Percentiles rank a stretch among this genome's conserved stretches.
phyloP scores from a whole-genome alignment of 2,888 invertebrate species.

The Cyclophora punctaria region DNA sequence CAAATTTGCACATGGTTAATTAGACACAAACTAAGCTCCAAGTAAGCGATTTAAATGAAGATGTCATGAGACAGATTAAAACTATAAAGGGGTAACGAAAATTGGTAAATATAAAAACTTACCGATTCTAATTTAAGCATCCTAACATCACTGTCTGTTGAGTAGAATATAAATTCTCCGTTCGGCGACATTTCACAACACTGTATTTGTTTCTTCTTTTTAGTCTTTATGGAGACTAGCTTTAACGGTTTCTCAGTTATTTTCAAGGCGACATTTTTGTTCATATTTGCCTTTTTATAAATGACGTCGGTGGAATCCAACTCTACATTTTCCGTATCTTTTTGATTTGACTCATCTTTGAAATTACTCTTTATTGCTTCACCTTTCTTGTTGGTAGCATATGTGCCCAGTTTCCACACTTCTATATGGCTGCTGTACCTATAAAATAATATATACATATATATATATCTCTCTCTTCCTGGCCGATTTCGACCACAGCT shows the following conservation, averaged over 20 bases:
- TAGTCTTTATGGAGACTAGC: slow-evolving; percentile 79
- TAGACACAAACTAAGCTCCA: too few relatives aligned
- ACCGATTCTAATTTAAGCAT: slow-evolving; percentile 79
- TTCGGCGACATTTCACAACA: slow-evolving; percentile 82
- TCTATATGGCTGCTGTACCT: slow-evolving; percentile 73
- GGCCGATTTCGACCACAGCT: too few relatives aligned
- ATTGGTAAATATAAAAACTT: slow-evolving; percentile 23
- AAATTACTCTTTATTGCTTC: slow-evolving; percentile 35
- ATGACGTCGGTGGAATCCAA: slow-evolving; percentile 39
- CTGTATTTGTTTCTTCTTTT: slow-evolving; percentile 78
- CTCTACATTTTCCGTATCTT: slow-evolving; percentile 32
- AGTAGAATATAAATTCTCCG: slow-evolving; percentile 83
- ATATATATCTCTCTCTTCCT: too few relatives aligned
- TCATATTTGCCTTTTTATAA: slow-evolving; percentile 9
- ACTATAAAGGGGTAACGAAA: too few relatives aligned
- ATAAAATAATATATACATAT: too few relatives aligned
- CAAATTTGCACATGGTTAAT: too few relatives aligned
- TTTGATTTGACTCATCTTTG: slow-evolving; percentile 16
- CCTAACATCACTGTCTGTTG: slow-evolving; percentile 79
- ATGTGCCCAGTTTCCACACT: slow-evolving; percentile 71
- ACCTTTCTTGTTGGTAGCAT: slow-evolving; percentile 77
- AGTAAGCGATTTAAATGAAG: too few relatives aligned
- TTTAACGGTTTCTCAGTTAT: slow-evolving; percentile 77
- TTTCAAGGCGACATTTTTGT: slow-evolving; percentile 31
- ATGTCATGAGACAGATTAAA: too few relatives aligned